Conservation (phyloP, 2,113 vertebrate genomes). For the Anthoscopus minutus region DNA sequence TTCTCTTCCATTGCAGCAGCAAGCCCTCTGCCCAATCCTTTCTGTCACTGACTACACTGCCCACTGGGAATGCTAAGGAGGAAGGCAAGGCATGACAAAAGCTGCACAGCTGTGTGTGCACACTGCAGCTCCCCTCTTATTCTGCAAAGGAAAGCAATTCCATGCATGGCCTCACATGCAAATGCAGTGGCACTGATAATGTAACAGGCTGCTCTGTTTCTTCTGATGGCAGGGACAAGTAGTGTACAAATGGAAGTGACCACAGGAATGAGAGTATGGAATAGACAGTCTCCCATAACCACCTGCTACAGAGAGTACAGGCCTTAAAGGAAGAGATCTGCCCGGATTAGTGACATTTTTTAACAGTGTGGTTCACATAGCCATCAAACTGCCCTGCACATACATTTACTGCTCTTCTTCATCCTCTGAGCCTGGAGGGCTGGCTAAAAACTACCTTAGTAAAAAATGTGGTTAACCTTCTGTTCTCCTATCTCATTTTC, state of each 20-base stretch:
- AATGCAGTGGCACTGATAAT: neutral
- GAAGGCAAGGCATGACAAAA: neutral
- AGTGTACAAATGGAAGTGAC: neutral
- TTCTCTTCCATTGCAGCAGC: neutral
- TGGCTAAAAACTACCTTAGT: neutral
- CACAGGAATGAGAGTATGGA: neutral
- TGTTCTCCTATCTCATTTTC: neutral
- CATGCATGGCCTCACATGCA: neutral
- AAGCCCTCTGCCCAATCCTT: neutral
- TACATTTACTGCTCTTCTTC: neutral
- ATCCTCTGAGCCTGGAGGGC: neutral
- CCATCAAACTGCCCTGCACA: neutral
- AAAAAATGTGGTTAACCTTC: neutral
- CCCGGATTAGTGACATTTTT: neutral
- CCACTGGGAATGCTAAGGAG: neutral
- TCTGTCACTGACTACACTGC: neutral
- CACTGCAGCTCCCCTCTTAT: neutral
- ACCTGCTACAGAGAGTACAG: neutral
- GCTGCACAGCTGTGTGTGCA: constrained; percentile 11
- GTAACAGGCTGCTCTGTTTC: neutral
- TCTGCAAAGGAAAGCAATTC: neutral
- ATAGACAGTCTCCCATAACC: neutral
- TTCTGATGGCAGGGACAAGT: neutral
- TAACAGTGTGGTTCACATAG: neutral
- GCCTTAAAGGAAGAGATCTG: neutral